phyloP scores from a whole-genome alignment of 2,797 vertebrate species.

The Numenius phaeopus region DNA sequence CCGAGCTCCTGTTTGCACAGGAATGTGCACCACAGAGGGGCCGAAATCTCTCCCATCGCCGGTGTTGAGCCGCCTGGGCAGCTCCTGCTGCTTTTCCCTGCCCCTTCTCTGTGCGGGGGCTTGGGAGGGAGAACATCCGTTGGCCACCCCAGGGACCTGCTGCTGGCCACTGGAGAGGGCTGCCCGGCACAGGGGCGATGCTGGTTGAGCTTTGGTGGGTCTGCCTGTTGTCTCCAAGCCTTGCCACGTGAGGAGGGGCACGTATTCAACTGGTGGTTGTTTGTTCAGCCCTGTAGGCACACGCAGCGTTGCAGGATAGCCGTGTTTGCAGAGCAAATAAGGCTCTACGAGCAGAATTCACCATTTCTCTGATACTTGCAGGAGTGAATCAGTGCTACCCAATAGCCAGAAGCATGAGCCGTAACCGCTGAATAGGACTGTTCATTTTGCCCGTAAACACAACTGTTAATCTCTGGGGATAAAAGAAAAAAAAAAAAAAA shows the following conservation, averaged over 20 bases:
- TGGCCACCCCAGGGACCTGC: neutral
- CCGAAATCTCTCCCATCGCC: neutral
- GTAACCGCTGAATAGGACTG: neutral
- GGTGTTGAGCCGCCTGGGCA: neutral
- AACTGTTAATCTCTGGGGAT: neutral
- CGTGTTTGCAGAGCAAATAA: conserved; percentile 48
- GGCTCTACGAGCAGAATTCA: neutral
- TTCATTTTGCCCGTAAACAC: conserved; percentile 21
- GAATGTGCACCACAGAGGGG: neutral
- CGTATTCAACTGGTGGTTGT: neutral
- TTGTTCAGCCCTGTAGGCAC: neutral
- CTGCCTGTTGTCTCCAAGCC: neutral
- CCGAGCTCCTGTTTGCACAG: neutral
- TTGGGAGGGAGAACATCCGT: neutral
- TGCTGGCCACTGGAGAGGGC: neutral
- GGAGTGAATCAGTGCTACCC: neutral
- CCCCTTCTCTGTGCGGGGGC: neutral
- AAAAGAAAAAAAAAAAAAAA: neutral
- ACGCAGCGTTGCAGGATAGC: neutral
- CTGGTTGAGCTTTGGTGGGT: neutral
- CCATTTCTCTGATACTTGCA: neutral
- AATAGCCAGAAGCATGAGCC: neutral
- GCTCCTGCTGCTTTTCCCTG: neutral
- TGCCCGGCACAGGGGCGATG: rapidly evolving
- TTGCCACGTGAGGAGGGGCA: neutral